A percentile compares a stretch with the other conserved stretches of the same genome.
Evolutionary conservation across 1,140 invertebrate species (phyloP).

Genomic region (Hydropsyche tenuis): DNA sequence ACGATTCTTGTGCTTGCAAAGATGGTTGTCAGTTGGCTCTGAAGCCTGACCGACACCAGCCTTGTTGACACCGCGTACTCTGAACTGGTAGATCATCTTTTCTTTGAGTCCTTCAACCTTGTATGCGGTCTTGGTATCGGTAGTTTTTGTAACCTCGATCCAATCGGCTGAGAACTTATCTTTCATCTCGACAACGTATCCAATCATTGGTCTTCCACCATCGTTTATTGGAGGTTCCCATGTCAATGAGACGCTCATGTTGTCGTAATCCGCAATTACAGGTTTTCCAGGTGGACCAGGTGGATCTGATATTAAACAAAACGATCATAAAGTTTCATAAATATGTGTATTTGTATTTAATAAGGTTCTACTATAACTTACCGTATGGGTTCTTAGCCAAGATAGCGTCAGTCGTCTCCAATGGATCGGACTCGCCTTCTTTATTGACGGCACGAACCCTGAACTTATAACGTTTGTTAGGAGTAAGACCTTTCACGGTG

Average conservation of each 20-base stretch:
- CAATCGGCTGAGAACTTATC: slow-evolving; percentile 92
- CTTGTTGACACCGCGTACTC: slow-evolving; percentile 91
- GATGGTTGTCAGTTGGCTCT: slow-evolving; percentile 88
- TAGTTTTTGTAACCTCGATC: slow-evolving; percentile 82
- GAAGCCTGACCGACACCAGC: slow-evolving; percentile 87
- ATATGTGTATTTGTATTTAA: neutral
- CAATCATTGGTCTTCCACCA: slow-evolving; percentile 92
- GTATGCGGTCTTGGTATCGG: slow-evolving; percentile 76
- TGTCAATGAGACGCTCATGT: slow-evolving; percentile 85
- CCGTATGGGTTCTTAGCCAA: slow-evolving; percentile 96
- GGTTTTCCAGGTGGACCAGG: slow-evolving; percentile 89
- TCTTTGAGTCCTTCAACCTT: slow-evolving; percentile 90
- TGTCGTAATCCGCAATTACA: slow-evolving; percentile 92
- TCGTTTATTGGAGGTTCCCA: slow-evolving; percentile 91
- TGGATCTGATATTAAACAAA: slow-evolving; percentile 68
- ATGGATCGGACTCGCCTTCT: slow-evolving; percentile 95
- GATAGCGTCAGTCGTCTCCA: slow-evolving; percentile 88
- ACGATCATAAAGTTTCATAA: slow-evolving; percentile 9
- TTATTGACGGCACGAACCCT: slow-evolving; percentile 98
- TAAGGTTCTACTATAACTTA: slow-evolving; percentile 54
- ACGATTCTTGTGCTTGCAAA: slow-evolving; percentile 93
- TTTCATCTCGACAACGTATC: slow-evolving; percentile 96
- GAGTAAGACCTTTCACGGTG: slow-evolving; percentile 90
- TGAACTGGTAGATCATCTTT: slow-evolving; percentile 92
- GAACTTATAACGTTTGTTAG: slow-evolving; percentile 98